These are phyloP conservation scores for Tragelaphus eurycerus DNA, from an alignment of 2,797 vertebrate genomes.

Conservation along the genomic window DNA sequence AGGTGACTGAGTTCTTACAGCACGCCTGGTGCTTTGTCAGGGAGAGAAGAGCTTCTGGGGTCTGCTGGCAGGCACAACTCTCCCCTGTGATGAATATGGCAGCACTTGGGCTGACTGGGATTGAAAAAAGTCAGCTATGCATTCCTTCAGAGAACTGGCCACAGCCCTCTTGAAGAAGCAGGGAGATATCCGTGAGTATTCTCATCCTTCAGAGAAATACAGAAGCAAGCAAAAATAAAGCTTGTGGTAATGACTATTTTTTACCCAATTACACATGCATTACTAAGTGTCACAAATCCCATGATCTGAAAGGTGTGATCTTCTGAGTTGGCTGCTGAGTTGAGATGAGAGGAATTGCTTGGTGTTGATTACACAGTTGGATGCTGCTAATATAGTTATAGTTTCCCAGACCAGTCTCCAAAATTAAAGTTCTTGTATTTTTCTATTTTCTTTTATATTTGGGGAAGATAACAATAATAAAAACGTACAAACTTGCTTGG, in stretches of 20 bases:
- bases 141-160: neutral
- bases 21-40: neutral
- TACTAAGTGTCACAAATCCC: constrained; percentile 68
- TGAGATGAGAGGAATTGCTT: constrained; percentile 65
- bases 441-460: constrained; percentile 58
- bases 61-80: neutral
- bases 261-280: constrained; percentile 69
- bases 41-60: neutral
- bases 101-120: neutral
- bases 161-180: neutral
- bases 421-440: constrained; percentile 53
- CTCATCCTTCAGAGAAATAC: constrained; percentile 35
- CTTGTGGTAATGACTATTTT: constrained; percentile 61
- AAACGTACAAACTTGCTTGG: constrained; percentile 42
- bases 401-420: constrained; percentile 39
- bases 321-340: constrained; percentile 51
- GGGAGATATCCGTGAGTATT: neutral
- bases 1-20: neutral
- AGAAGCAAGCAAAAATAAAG: constrained; percentile 63
- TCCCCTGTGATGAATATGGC: neutral
- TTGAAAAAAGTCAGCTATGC: neutral
- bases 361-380: constrained; percentile 65
- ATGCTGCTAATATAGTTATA: constrained; percentile 70
- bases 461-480: constrained; percentile 31
- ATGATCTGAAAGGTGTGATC: constrained; percentile 70